Conservation (phyloP, 2,888 invertebrate species). For the Andrena hattorfiana region DNA sequence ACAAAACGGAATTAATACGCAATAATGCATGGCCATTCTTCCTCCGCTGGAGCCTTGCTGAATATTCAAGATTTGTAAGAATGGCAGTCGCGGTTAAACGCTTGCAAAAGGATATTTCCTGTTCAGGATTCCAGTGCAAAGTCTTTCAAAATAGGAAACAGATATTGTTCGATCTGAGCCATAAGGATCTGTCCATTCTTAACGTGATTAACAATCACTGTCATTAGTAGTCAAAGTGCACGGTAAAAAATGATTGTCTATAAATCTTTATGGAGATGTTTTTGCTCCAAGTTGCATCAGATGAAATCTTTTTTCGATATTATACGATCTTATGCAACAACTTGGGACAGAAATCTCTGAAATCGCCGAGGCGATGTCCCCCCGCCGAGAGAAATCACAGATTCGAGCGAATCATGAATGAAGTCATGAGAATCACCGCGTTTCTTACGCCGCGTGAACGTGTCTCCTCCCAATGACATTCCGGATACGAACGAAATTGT, state of each 20-base stretch:
- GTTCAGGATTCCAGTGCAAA: background rate
- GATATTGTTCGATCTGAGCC: background rate
- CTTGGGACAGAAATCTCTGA: background rate
- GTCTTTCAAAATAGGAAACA: constrained; percentile 16
- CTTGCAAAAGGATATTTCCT: background rate
- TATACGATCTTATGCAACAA: background rate
- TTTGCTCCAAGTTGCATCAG: background rate
- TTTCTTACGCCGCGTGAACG: background rate
- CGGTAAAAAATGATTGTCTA: too few species aligned
- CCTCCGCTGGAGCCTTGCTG: background rate
- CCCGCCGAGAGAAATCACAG: background rate
- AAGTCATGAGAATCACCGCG: constrained; percentile 20
- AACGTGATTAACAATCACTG: too few species aligned
- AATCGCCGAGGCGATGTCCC: background rate
- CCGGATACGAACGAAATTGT: constrained; percentile 13
- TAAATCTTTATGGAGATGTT: too few species aligned
- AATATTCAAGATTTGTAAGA: constrained; percentile 3
- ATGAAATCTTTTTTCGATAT: background rate
- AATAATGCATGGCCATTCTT: background rate
- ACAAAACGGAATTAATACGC: constrained; percentile 18
- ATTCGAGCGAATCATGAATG: constrained; percentile 11
- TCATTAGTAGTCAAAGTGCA: too few species aligned
- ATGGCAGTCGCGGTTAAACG: background rate
- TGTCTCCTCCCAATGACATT: constrained; percentile 24
- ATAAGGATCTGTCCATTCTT: too few species aligned